These are phyloP conservation scores for Ifrita kowaldi DNA, from an alignment of 2,113 vertebrate species.

Conservation along the genomic window DNA sequence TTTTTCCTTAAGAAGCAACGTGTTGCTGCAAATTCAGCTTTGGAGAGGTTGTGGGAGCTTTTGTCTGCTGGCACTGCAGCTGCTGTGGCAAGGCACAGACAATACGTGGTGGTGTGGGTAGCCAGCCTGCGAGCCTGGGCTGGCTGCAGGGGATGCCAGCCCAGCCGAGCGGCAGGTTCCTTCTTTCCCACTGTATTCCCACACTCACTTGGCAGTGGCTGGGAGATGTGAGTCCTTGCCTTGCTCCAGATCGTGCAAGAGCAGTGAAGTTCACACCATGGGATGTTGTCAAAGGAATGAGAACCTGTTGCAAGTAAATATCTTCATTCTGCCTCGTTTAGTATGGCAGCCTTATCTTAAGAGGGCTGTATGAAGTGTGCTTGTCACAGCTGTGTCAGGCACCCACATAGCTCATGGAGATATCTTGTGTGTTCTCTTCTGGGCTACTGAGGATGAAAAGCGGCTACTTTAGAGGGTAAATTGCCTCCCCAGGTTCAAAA, in stretches of 20 bases:
- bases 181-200: background rate
- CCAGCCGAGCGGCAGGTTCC: accelerated
- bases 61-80: accelerated
- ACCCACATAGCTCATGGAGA: background rate
- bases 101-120: accelerated
- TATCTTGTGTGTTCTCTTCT: background rate
- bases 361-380: background rate
- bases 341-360: background rate
- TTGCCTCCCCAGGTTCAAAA: background rate
- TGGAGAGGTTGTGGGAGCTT: background rate
- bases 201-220: accelerated
- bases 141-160: background rate
- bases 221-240: background rate
- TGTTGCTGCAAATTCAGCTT: background rate
- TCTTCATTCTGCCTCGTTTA: background rate
- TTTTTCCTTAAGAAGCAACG: background rate
- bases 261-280: background rate
- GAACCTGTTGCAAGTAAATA: background rate
- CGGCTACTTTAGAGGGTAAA: background rate
- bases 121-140: background rate
- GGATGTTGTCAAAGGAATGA: background rate
- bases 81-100: background rate
- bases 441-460: background rate
- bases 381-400: background rate
- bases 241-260: background rate